Conservation (phyloP, 2,888 invertebrate species). For the Epirrhoe alternata region DNA sequence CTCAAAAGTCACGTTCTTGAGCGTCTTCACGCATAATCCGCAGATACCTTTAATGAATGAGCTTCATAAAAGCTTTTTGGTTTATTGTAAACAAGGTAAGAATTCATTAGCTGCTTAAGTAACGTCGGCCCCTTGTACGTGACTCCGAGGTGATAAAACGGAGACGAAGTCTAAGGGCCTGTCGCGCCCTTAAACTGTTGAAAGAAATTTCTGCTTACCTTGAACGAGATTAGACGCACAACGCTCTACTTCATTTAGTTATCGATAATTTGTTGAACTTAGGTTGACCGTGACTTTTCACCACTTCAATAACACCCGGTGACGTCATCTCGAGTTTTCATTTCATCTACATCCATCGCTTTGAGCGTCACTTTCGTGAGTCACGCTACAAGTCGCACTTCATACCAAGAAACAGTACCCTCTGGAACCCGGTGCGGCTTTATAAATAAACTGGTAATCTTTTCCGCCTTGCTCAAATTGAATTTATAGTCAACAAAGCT, state of each 20-base stretch:
- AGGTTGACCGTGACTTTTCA: slow-evolving; percentile 36
- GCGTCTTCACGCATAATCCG: slow-evolving; percentile 72
- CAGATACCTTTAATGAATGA: slow-evolving; percentile 70
- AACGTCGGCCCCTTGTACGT: slow-evolving; percentile 65
- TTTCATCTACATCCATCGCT: slow-evolving; percentile 22
- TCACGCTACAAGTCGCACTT: slow-evolving; percentile 46
- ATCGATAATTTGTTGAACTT: slow-evolving; percentile 33
- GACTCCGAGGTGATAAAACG: slow-evolving; percentile 71
- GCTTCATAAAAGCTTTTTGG: slow-evolving; percentile 74
- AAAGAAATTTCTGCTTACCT: slow-evolving; percentile 56
- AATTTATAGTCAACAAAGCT: slow-evolving; percentile 80
- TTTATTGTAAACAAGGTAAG: slow-evolving; percentile 78
- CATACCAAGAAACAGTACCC: slow-evolving; percentile 47
- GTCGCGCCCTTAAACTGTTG: slow-evolving; percentile 64
- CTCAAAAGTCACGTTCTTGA: slow-evolving; percentile 68
- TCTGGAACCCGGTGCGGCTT: slow-evolving; percentile 41
- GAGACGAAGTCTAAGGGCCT: slow-evolving; percentile 55
- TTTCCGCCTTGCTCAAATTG: slow-evolving; percentile 72
- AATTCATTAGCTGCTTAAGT: slow-evolving; percentile 73
- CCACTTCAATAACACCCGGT: slow-evolving; percentile 28
- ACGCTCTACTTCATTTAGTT: slow-evolving; percentile 40
- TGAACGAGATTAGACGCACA: slow-evolving; percentile 51
- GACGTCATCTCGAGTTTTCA: slow-evolving; percentile 26
- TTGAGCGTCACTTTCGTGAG: slow-evolving; percentile 42
- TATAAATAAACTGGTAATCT: slow-evolving; percentile 66